A percentile compares a stretch with the other conserved stretches of the same genome.
Evolutionary conservation across 2,888 invertebrate species (phyloP).

Genomic region (Frankliniella fusca): DNA sequence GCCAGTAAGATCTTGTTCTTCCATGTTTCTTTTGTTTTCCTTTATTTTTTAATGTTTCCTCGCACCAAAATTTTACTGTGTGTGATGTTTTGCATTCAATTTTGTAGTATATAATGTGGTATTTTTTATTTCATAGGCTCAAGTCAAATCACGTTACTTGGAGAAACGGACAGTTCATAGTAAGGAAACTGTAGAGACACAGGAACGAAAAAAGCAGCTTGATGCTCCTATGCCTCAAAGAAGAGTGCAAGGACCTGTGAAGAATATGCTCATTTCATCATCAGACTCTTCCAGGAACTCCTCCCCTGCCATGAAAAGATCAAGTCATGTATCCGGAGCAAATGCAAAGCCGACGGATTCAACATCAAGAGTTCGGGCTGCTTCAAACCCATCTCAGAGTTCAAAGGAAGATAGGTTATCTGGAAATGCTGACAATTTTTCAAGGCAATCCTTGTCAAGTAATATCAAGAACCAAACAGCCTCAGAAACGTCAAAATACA

Average conservation of each 20-base stretch:
- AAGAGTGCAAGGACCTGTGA: conserved; percentile 47
- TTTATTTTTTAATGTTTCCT: not conserved
- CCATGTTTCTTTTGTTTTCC: no score
- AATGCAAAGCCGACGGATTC: conserved; percentile 42
- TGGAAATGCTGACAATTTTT: no score
- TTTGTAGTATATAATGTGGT: not conserved
- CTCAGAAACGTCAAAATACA: not conserved
- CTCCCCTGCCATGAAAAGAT: conserved; percentile 58
- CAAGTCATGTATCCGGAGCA: conserved; percentile 43
- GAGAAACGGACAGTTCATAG: conserved; percentile 31
- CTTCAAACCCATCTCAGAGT: not conserved
- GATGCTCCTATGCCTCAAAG: conserved; percentile 37
- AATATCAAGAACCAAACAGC: not conserved
- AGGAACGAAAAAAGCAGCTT: conserved; percentile 29
- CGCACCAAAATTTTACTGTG: not conserved
- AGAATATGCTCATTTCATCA: conserved; percentile 54
- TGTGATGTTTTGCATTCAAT: conserved; percentile 27
- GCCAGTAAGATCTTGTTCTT: conserved; percentile 34
- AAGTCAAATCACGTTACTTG: conserved; percentile 35
- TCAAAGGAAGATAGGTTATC: no score
- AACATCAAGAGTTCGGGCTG: conserved; percentile 42
- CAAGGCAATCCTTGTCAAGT: conserved; percentile 40
- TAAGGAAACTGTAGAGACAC: conserved; percentile 30
- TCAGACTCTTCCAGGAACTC: conserved; percentile 67
- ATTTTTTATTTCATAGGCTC: conserved; percentile 5